phyloP scores from a whole-genome alignment of 1,140 invertebrate genomes.

The Tetragnatha versicolor region DNA sequence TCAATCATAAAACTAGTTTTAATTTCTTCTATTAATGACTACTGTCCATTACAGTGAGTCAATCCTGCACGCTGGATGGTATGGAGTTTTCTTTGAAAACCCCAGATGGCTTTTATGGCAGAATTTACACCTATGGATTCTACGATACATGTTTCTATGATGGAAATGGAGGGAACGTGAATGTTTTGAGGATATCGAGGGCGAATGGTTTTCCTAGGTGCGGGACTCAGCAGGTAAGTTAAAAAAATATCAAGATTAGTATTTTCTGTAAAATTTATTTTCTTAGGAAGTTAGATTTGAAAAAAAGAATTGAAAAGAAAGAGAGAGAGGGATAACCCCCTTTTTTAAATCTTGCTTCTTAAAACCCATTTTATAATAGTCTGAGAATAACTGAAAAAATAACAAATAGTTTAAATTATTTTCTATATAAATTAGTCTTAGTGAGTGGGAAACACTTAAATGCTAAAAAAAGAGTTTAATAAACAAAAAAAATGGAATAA shows the following conservation, averaged over 20 bases:
- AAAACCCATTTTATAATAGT: too few species aligned
- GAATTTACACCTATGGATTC: conserved; percentile 90
- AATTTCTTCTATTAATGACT: neutral
- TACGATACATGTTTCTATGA: conserved; percentile 91
- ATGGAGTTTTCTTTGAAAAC: conserved; percentile 91
- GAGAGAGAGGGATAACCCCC: too few species aligned
- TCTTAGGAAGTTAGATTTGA: too few species aligned
- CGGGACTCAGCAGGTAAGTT: conserved; percentile 73
- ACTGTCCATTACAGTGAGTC: conserved; percentile 73
- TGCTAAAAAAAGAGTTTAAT: too few species aligned
- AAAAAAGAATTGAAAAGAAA: too few species aligned
- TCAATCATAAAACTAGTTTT: too few species aligned
- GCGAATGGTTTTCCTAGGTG: conserved; percentile 90
- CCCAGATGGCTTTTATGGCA: conserved; percentile 84
- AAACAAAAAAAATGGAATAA: too few species aligned
- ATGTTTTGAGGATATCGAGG: conserved; percentile 83
- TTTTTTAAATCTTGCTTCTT: too few species aligned
- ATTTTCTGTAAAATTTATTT: neutral
- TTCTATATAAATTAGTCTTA: too few species aligned
- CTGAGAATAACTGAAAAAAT: too few species aligned
- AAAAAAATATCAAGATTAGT: neutral
- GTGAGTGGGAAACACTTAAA: too few species aligned
- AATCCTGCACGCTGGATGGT: conserved; percentile 89
- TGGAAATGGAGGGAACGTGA: conserved; percentile 83
- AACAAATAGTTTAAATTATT: too few species aligned